Evolutionary conservation across 1,140 invertebrate genomes (phyloP).

Genomic region (Leptopilina clavipes): DNA sequence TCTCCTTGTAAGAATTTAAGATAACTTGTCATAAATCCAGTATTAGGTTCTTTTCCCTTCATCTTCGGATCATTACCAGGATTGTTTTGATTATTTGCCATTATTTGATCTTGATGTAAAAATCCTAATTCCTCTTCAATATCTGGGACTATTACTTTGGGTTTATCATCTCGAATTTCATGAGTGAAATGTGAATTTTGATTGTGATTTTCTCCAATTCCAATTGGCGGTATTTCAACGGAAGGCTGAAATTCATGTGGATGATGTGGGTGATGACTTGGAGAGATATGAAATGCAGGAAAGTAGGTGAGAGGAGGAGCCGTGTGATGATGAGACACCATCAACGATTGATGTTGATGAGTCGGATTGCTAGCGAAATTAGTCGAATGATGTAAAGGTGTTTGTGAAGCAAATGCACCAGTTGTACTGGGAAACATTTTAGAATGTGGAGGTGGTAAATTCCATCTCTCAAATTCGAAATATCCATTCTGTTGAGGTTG

Average conservation of each 20-base stretch:
- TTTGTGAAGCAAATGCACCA: slow-evolving; percentile 76
- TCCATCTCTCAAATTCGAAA: slow-evolving; percentile 85
- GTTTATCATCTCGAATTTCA: slow-evolving; percentile 78
- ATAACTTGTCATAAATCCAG: slow-evolving; percentile 89
- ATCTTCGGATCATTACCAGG: slow-evolving; percentile 71
- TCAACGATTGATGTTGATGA: slow-evolving; percentile 80
- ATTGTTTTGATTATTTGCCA: slow-evolving; percentile 48
- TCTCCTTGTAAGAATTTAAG: slow-evolving; percentile 89
- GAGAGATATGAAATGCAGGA: slow-evolving; percentile 79
- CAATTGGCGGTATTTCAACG: slow-evolving; percentile 79
- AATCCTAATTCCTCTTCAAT: slow-evolving; percentile 90
- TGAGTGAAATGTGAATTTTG: slow-evolving; percentile 55
- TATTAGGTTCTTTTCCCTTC: slow-evolving; percentile 79
- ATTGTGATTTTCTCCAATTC: slow-evolving; percentile 53
- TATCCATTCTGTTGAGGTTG: slow-evolving; percentile 81
- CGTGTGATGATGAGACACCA: slow-evolving; percentile 80
- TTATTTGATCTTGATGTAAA: slow-evolving; percentile 71
- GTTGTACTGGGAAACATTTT: slow-evolving; percentile 80
- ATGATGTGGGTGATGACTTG: slow-evolving; percentile 73
- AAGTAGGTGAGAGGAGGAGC: slow-evolving; percentile 79
- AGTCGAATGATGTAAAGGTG: slow-evolving; percentile 73
- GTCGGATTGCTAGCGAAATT: slow-evolving; percentile 73
- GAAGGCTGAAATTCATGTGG: slow-evolving; percentile 80
- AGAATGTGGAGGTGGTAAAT: slow-evolving; percentile 78
- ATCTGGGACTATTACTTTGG: slow-evolving; percentile 88